A percentile compares a stretch with the other conserved stretches of the same genome.
Conservation (phyloP, 2,113 vertebrate species). For the Acanthochromis polyacanthus region DNA sequence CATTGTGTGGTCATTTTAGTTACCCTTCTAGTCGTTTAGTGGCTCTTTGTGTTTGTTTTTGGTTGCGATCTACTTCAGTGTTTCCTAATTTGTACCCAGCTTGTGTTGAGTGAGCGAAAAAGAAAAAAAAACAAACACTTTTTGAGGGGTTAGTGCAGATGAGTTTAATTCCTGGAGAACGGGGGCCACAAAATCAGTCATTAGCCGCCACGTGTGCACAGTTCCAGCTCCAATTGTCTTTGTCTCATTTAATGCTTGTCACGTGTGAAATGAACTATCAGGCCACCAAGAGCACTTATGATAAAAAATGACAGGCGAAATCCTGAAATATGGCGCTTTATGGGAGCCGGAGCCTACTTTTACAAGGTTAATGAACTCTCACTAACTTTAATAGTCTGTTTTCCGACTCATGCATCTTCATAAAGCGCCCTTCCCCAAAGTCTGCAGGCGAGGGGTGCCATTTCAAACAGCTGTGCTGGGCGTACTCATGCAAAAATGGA, state of each 20-base stretch:
- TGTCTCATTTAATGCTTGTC: conserved; percentile 77
- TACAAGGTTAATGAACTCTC: conserved; percentile 82
- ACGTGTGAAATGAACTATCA: conserved; percentile 74
- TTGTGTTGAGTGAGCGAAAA: conserved; percentile 40
- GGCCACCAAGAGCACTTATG: conserved; percentile 59
- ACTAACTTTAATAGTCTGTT: conserved; percentile 79
- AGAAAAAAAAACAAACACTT: background rate
- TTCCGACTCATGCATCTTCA: conserved; percentile 79
- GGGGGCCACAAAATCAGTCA: conserved; percentile 56
- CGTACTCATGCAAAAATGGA: conserved; percentile 57
- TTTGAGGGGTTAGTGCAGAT: conserved; percentile 15
- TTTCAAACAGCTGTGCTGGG: conserved; percentile 77
- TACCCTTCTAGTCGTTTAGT: too few species aligned
- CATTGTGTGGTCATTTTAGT: too few species aligned
- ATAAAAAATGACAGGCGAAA: conserved; percentile 69
- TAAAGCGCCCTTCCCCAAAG: conserved; percentile 73
- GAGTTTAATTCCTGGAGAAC: conserved; percentile 53
- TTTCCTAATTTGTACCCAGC: conserved; percentile 66
- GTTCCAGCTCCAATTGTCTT: conserved; percentile 60
- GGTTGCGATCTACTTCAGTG: conserved; percentile 69
- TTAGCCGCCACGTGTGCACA: conserved; percentile 42
- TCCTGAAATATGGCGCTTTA: conserved; percentile 74
- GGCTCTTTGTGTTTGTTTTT: background rate
- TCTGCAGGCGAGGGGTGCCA: conserved; percentile 70
- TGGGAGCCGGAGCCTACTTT: conserved; percentile 64